Evolutionary conservation across 53 echinoderm and acorn worm genomes (phyloP), one percentile per base, ranked within the genome.

Genomic region (Paracentrotus lividus): DNA sequence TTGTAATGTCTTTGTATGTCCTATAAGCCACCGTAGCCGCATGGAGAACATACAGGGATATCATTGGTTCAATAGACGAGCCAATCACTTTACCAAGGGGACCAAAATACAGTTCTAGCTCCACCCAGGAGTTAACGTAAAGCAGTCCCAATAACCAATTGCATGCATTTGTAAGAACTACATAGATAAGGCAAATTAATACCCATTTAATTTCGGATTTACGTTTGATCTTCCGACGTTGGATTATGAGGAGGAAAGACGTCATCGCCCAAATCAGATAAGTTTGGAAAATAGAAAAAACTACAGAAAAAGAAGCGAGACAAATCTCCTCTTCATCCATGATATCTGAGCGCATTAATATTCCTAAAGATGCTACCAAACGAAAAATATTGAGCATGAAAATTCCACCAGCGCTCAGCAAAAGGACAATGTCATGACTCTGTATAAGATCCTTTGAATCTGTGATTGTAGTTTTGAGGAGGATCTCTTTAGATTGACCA

Each of bases 301-400:
- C 26, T 45, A 81, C 26, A 45, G 81, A 81, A n/a, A 15, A 81
- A 13, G 81, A 45, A 45, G 81, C 81, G 9, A 81, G 81, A 32
- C 45, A 2, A 49, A n/a, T 24, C 27, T 81, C 47, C 0, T 81
- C 81, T 1, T 32, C 45, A 81, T 2, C 10, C 45, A 27, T 47
- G 12, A 7, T 27, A 26, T 10, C 16, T 10, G 47, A 47, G 44
- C 27, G 81, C 81, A 81, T 47, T 47, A 81, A 47, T 8, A 81
- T 81, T 2, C 81, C 81, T 5, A 45, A 1, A 47, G 49, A 45
- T 47, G 47, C 81, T 14, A 81, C 81, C 9, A 81, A 81, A 81
- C 81, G 81, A 47, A 81, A 81, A 7, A 81, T 26, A 81, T 81
- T 45, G n/a, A 44, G 81, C 81, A 81, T 81, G 26, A 49, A 81